Conservation (phyloP, 2,888 invertebrate genomes). For the Aspidapion aeneum region DNA sequence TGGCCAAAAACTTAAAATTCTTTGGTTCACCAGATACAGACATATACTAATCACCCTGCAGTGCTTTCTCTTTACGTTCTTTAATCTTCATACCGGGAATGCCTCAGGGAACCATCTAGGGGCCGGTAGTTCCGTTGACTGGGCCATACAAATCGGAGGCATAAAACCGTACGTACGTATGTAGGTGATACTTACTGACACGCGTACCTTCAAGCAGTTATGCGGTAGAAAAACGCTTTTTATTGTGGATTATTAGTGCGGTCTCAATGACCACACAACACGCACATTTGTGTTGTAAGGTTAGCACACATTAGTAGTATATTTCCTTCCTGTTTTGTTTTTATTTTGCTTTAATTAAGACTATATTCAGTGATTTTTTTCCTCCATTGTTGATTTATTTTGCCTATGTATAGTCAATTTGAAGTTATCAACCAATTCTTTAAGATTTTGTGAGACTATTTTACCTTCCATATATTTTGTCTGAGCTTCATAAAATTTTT, state of each 20-base stretch:
- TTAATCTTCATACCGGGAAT: background rate
- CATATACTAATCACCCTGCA: too few species aligned
- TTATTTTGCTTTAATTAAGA: too few species aligned
- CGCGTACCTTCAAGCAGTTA: background rate
- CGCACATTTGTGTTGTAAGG: background rate
- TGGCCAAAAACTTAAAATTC: too few species aligned
- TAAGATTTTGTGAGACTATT: too few species aligned
- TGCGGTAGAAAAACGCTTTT: background rate
- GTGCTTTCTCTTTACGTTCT: too few species aligned
- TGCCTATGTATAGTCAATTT: too few species aligned
- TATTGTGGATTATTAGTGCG: background rate
- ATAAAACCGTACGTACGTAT: background rate
- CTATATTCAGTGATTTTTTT: too few species aligned
- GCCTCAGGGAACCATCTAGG: background rate
- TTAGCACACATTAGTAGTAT: background rate
- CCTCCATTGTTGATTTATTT: too few species aligned
- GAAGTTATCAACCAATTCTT: too few species aligned
- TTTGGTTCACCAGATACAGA: too few species aligned
- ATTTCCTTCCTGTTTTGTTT: background rate
- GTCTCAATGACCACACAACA: background rate
- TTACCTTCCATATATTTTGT: too few species aligned
- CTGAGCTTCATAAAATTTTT: too few species aligned
- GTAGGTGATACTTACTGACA: background rate
- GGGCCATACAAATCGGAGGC: background rate
- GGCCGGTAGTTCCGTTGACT: background rate